Conservation (phyloP, 2,797 vertebrate species). For the Manis pentadactyla region DNA sequence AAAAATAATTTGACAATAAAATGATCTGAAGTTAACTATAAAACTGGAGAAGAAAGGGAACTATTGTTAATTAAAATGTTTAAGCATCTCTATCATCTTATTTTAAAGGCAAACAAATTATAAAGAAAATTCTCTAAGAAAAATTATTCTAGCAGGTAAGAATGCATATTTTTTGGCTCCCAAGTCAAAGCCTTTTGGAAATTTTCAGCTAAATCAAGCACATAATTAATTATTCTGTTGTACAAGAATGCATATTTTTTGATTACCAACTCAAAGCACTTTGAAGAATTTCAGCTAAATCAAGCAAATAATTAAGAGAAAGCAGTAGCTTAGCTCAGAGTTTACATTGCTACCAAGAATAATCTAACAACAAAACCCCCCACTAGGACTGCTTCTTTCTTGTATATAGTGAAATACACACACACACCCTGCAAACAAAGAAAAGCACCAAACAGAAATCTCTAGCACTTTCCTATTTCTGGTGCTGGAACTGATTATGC, state of each 20-base stretch:
- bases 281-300: conserved; percentile 8
- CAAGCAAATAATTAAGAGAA: background rate
- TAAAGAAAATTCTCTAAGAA: conserved; percentile 31
- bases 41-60: background rate
- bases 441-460: background rate
- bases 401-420: background rate
- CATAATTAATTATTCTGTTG: background rate
- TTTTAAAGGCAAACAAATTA: conserved; percentile 21
- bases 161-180: background rate
- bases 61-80: background rate
- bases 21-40: background rate
- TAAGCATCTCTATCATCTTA: background rate
- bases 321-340: background rate
- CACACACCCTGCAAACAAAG: background rate
- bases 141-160: background rate
- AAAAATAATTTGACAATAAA: conserved; percentile 39
- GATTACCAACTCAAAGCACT: background rate
- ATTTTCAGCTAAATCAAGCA: background rate
- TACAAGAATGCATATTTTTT: background rate
- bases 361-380: background rate
- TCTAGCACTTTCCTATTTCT: background rate
- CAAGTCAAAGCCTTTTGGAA: background rate
- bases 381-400: background rate
- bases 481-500: background rate
- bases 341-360: background rate